Evolutionary conservation across 2,797 vertebrate species (phyloP), one percentile per base, ranked within the genome.

Genomic region (Arctocebus calabarensis): DNA sequence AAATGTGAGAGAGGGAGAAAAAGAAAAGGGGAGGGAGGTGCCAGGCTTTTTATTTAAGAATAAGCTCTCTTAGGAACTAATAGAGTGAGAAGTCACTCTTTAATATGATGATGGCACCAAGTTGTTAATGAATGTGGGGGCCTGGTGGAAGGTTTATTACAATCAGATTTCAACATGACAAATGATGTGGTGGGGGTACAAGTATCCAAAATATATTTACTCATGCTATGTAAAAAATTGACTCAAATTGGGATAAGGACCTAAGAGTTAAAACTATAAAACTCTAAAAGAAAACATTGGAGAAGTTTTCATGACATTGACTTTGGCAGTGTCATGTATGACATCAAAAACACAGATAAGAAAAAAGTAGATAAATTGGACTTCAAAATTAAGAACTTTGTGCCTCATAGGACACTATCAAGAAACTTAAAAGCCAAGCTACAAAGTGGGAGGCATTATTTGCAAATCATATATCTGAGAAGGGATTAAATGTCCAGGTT

Each of bases 381-480:
- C 74, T 81, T 81, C 32, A 81, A 81, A 86, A 66, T 66, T 66
- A 86, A 85, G 64, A 90, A 82, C 84, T 82, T 64, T 71, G 32
- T 81, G 45, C 4, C 27, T 68, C 37, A 45, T 66, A 48, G 64
- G 32, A 91, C 20, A 74, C 88, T 48, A 59, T 48, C 73, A 75
- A 73, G 25, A 74, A 94, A 82, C 20, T 55, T 34, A 64, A 73
- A 79, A 79, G 27, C 64, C 34, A 73, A 32, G 25, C 19, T 66
- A 45, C 73, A 91, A 45, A 74, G 7, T 74, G 37, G 59, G 43
- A 74, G 45, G 71, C 85, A 81, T 81, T 85, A 86, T 86, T 87
- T 86, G 29, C 25, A 81, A 74, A 48, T 82, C 37, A 37, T 59
- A 37, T 81, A 87, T 68, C 59, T 91, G 55, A 74, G 61, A 82